Conservation (phyloP, 2,797 vertebrate genomes). For the Presbytis comata region DNA sequence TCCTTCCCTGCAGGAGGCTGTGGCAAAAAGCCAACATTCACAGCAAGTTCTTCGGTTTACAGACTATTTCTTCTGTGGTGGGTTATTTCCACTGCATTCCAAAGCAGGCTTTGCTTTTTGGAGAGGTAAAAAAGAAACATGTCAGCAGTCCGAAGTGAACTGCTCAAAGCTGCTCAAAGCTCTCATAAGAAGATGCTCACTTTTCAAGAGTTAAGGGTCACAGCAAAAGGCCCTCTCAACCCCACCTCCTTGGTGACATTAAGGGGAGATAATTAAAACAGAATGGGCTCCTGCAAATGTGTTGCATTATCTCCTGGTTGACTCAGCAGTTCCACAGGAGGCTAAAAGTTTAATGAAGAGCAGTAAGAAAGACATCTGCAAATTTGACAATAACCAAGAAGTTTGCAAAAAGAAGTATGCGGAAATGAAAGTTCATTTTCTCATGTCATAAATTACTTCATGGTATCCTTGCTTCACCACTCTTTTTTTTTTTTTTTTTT, state of each 20-base stretch:
- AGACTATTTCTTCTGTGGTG: not conserved
- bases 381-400: conserved; percentile 13
- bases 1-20: not conserved
- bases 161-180: not conserved
- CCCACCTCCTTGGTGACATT: not conserved
- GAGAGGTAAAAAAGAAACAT: not conserved
- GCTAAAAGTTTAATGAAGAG: not conserved
- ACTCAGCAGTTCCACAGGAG: not conserved
- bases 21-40: not conserved
- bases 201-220: not conserved
- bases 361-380: conserved; percentile 3
- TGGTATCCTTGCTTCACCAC: not conserved
- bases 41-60: not conserved
- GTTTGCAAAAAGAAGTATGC: not conserved
- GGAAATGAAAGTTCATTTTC: conserved; percentile 11
- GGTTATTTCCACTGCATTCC: not conserved
- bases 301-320: not conserved
- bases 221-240: not conserved
- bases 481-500: not conserved
- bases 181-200: not conserved
- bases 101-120: not conserved
- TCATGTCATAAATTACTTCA: not conserved
- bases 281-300: not conserved
- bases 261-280: not conserved
- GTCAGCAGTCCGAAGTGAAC: not conserved